Base-by-base conservation (phyloP, 2,113 vertebrate genomes). In the Cryptotis parvus region DNA sequence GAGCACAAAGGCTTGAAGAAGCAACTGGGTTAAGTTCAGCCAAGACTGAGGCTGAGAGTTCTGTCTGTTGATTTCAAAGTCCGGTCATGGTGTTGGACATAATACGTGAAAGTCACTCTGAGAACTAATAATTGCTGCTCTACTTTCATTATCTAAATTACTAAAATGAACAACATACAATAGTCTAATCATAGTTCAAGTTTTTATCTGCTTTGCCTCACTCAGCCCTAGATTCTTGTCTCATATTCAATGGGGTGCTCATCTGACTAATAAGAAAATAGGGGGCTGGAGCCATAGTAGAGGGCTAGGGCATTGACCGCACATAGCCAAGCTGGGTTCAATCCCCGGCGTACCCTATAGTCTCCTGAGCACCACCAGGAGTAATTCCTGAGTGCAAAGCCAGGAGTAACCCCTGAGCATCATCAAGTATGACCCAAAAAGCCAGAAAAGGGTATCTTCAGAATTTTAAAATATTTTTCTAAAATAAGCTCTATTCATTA, bases 401-500 rank as follows among this genome's bases (percentile, higher is more conserved):
- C n/a, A n/a, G n/a, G n/a, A n/a, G n/a, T n/a, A n/a, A n/a, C n/a
- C n/a, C n/a, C n/a, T n/a, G n/a, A n/a, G n/a, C n/a, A n/a, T n/a
- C n/a, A n/a, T n/a, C n/a, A n/a, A n/a, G n/a, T n/a, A n/a, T n/a
- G n/a, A n/a, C n/a, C n/a, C n/a, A n/a, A n/a, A n/a, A n/a, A n/a
- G n/a, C n/a, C n/a, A n/a, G n/a, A n/a, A n/a, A n/a, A n/a, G n/a
- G n/a, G 9, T n/a, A 43, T 75, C 41, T 20, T 26, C 11, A 63
- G 3, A 9, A 52, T 65, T 66, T 79, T 83, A 31, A 65, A 65
- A 16, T 68, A 43, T n/a, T 89, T 87, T 84, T 24, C 11, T 79
- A 91, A 94, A 92, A 87, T 87, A 72, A 91, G 43, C 41, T 88
- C 14, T 20, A 90, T 12, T 90, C 29, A 87, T 87, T 80, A 91